These are phyloP conservation scores for Pygocentrus nattereri DNA, from an alignment of 2,797 vertebrate genomes.

Conservation along the genomic window DNA sequence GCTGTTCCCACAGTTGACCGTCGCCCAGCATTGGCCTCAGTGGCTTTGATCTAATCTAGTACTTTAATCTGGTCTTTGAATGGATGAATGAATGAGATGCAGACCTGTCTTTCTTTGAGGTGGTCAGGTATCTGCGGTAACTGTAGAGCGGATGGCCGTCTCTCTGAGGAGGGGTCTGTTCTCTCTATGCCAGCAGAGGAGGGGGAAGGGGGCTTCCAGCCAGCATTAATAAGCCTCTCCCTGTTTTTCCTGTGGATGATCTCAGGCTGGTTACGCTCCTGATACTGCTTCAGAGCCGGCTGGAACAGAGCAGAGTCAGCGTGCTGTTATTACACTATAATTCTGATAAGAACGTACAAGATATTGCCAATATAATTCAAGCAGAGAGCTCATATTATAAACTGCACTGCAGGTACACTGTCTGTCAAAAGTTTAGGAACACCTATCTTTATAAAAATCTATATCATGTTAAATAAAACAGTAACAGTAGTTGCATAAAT, in stretches of 20 bases:
- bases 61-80: no score
- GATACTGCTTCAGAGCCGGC: conserved; percentile 80
- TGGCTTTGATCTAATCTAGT: no score
- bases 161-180: conserved; percentile 21
- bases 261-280: conserved; percentile 73
- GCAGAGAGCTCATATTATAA: no score
- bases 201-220: conserved; percentile 63
- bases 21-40: no score
- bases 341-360: no score
- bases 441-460: no score
- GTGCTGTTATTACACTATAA: neutral
- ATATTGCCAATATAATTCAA: no score
- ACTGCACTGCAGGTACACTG: no score
- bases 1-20: no score
- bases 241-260: conserved; percentile 71
- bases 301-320: conserved; percentile 58
- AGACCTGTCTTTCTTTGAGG: conserved; percentile 74
- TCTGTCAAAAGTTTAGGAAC: no score
- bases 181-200: conserved; percentile 42
- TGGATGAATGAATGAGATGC: neutral
- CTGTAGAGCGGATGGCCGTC: conserved; percentile 44
- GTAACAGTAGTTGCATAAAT: no score
- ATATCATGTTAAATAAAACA: no score
- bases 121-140: conserved; percentile 64
- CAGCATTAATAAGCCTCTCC: conserved; percentile 66